A percentile compares a stretch with the other conserved stretches of the same genome.
Conservation (phyloP, 2,797 vertebrate species). For the Eospalax fontanierii region DNA sequence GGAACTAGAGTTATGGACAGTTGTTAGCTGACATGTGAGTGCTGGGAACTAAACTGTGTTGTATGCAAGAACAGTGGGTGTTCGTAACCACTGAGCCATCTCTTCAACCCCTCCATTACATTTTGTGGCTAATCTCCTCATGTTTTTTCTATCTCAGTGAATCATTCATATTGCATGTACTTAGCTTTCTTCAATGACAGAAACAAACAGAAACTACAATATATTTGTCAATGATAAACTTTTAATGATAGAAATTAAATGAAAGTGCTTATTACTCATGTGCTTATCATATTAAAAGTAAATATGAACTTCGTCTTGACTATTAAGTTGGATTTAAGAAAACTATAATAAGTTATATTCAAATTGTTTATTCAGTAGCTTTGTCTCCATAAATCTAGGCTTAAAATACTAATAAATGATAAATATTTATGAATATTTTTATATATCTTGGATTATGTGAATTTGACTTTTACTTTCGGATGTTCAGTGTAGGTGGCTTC, state of each 20-base stretch:
- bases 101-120: not conserved
- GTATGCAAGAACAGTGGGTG: too few species aligned
- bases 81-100: too few species aligned
- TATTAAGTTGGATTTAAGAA: constrained; percentile 51
- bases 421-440: constrained; percentile 13
- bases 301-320: constrained; percentile 75
- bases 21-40: too few species aligned
- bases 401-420: constrained; percentile 43
- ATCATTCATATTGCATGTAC: not conserved
- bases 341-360: constrained; percentile 63
- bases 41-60: too few species aligned
- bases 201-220: constrained; percentile 30
- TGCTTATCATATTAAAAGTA: constrained; percentile 78
- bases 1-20: too few species aligned
- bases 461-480: constrained; percentile 42
- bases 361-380: constrained; percentile 35
- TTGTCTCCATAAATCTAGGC: constrained; percentile 66
- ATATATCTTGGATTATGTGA: constrained; percentile 17
- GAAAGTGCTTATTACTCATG: not conserved
- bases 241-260: constrained; percentile 67
- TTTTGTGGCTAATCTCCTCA: constrained; percentile 45
- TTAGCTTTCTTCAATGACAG: constrained; percentile 29
- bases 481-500: not conserved
- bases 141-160: constrained; percentile 38
- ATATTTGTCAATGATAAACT: constrained; percentile 36